These are phyloP conservation scores for Drymonia ruficornis DNA, from an alignment of 2,888 invertebrate species.

Conservation along the genomic window DNA sequence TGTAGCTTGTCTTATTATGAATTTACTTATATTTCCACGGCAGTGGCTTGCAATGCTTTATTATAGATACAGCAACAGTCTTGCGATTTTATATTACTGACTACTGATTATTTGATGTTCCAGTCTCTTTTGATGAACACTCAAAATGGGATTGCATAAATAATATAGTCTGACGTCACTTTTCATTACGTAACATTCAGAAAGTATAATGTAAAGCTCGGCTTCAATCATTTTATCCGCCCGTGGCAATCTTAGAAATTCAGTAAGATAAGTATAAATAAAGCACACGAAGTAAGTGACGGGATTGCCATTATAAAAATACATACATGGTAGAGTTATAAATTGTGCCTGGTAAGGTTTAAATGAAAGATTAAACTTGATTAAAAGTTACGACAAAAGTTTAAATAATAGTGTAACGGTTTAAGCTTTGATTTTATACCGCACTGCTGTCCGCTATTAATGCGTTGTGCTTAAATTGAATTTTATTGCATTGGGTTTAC, in stretches of 20 bases:
- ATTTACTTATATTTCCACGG: conserved; percentile 45
- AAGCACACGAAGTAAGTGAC: too few relatives aligned
- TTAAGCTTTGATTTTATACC: conserved; percentile 26
- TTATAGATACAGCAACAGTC: conserved; percentile 39
- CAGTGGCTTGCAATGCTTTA: conserved; percentile 40
- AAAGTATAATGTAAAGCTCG: too few relatives aligned
- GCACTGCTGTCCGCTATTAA: conserved; percentile 18
- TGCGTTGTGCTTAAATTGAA: conserved; percentile 38
- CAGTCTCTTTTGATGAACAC: conserved; percentile 1
- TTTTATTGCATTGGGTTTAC: conserved; percentile 39
- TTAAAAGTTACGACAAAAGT: not conserved
- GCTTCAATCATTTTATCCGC: too few relatives aligned
- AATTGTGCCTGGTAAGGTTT: too few relatives aligned
- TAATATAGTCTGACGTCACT: too few relatives aligned
- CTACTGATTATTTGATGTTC: too few relatives aligned
- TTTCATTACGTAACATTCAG: too few relatives aligned
- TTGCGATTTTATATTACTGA: conserved; percentile 27
- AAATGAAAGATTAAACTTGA: not conserved
- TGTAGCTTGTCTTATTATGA: conserved; percentile 60
- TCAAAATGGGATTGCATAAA: not conserved
- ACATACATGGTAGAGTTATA: too few relatives aligned
- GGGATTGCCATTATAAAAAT: too few relatives aligned
- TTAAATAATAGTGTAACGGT: conserved; percentile 1
- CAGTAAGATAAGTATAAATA: too few relatives aligned
- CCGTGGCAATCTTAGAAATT: too few relatives aligned